These are phyloP conservation scores for Molanna angustata DNA, from an alignment of 2,888 invertebrate genomes.

Conservation along the genomic window DNA sequence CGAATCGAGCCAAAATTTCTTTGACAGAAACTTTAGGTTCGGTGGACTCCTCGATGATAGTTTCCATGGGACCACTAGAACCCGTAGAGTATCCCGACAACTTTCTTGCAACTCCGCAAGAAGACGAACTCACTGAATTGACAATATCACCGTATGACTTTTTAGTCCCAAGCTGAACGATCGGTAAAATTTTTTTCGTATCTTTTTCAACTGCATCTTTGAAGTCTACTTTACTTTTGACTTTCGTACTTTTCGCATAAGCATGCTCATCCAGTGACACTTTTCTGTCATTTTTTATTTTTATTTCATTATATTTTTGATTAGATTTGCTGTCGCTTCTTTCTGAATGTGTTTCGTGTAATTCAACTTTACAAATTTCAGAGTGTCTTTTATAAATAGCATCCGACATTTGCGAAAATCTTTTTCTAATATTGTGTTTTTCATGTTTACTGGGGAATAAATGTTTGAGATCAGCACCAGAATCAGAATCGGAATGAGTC, in stretches of 20 bases:
- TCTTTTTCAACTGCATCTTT: constrained; percentile 34
- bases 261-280: constrained; percentile 10
- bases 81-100: constrained; percentile 52
- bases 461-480: constrained; percentile 62
- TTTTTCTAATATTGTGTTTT: constrained; percentile 35
- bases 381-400: constrained; percentile 38
- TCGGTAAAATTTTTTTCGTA: constrained; percentile 32
- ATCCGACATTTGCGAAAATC: constrained; percentile 41
- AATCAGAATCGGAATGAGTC: constrained; percentile 60
- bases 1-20: constrained; percentile 79
- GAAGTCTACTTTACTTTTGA: constrained; percentile 9
- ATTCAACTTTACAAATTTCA: constrained; percentile 27
- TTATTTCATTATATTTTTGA: constrained; percentile 30
- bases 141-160: constrained; percentile 17
- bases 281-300: constrained; percentile 16
- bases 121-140: constrained; percentile 11
- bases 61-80: constrained; percentile 73
- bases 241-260: constrained; percentile 16
- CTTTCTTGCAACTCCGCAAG: constrained; percentile 25
- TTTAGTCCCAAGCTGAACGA: constrained; percentile 9
- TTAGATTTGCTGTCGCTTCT: constrained; percentile 31
- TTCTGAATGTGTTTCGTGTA: constrained; percentile 32
- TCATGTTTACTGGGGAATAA: constrained; percentile 34
- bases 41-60: constrained; percentile 72
- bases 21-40: constrained; percentile 83